Conservation (phyloP, 2,888 invertebrate genomes). For the Syrphus vitripennis region DNA sequence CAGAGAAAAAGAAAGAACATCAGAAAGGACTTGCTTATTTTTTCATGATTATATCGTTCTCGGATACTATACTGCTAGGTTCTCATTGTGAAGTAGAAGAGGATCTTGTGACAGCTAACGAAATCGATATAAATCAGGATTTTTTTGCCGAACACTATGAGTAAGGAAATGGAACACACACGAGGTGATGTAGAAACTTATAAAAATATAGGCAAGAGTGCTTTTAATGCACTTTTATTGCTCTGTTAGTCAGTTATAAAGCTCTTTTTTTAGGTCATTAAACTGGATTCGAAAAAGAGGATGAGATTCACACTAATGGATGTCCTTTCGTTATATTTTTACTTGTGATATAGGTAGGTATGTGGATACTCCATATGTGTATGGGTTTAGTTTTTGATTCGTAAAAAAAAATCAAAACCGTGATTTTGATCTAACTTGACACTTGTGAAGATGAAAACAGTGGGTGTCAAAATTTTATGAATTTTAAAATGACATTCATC, state of each 20-base stretch:
- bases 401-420: no score
- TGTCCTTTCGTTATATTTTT: background rate
- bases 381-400: no score
- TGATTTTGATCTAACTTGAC: no score
- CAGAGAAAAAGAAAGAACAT: background rate
- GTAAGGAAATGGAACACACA: background rate
- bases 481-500: no score
- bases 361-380: no score
- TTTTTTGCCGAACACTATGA: background rate
- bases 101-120: slow-evolving; percentile 1
- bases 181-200: background rate
- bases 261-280: slow-evolving; percentile 20
- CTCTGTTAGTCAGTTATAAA: slow-evolving; percentile 5
- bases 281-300: slow-evolving; percentile 6
- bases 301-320: slow-evolving; percentile 23
- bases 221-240: slow-evolving; percentile 19
- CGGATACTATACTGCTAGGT: no score
- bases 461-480: no score
- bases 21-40: background rate
- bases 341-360: no score
- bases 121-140: slow-evolving; percentile 52
- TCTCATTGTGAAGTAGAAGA: background rate
- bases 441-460: no score
- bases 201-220: background rate
- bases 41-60: background rate